Evolutionary conservation across 2,888 invertebrate species (phyloP).

Genomic region (Magallana nippona): DNA sequence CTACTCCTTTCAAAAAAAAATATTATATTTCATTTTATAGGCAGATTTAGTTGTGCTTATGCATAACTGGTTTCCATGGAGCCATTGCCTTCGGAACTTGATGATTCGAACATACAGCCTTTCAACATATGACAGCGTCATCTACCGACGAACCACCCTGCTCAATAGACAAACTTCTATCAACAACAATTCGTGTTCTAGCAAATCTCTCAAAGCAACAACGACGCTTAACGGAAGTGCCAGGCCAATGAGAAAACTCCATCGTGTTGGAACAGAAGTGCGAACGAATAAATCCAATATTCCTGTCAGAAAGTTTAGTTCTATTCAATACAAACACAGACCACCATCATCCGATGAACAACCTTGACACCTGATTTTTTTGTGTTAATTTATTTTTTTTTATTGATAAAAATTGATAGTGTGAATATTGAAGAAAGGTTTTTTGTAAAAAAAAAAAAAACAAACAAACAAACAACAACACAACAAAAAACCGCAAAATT

Average conservation of each 20-base stretch:
- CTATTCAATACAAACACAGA: neutral
- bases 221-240: constrained; percentile 1
- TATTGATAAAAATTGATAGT: neutral
- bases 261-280: constrained; percentile 40
- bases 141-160: constrained; percentile 38
- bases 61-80: constrained; percentile 45
- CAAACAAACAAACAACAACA: no score
- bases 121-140: constrained; percentile 46
- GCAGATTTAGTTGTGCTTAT: constrained; percentile 42
- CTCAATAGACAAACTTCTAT: neutral
- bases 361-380: neutral
- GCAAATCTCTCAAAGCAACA: constrained; percentile 15
- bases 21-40: constrained; percentile 5
- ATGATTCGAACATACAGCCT: constrained; percentile 46
- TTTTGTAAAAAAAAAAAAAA: no score
- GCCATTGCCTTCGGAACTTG: constrained; percentile 37
- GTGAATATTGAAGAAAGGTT: neutral
- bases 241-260: neutral
- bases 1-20: neutral
- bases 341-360: neutral
- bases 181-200: constrained; percentile 28
- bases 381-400: neutral
- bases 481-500: no score
- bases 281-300: constrained; percentile 29
- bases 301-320: constrained; percentile 31